Evolutionary conservation across 2,797 vertebrate genomes (phyloP).

Genomic region (Amblyraja radiata): DNA sequence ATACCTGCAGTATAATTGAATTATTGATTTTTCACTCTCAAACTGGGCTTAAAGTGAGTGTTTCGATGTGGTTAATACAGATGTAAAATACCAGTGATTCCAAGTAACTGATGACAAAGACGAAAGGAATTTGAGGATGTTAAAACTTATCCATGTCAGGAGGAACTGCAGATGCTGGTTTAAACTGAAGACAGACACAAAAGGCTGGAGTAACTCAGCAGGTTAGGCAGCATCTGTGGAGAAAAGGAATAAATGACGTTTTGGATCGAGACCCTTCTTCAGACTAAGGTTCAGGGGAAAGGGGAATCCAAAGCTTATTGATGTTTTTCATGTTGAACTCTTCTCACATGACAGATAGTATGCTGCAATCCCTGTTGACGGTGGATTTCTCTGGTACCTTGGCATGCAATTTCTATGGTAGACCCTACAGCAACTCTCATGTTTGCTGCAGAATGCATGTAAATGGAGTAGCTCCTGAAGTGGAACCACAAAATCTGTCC

Average conservation of each 20-base stretch:
- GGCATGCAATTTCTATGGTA: neutral
- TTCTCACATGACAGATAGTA: neutral
- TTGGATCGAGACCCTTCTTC: too few species aligned
- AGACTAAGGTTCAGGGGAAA: too few species aligned
- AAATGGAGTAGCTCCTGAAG: neutral
- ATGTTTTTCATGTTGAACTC: neutral
- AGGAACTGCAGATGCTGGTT: too few species aligned
- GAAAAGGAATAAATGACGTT: too few species aligned
- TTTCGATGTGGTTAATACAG: neutral
- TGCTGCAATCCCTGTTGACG: neutral
- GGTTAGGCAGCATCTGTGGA: too few species aligned
- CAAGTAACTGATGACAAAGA: neutral
- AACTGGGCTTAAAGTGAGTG: too few species aligned
- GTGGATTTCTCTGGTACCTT: neutral
- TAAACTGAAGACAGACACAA: too few species aligned
- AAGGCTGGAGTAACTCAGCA: too few species aligned
- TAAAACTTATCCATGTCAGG: neutral
- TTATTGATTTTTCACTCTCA: slow-evolving; percentile 1
- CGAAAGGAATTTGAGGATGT: neutral
- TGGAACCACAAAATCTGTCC: neutral
- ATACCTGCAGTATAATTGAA: neutral
- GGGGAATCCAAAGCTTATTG: too few species aligned
- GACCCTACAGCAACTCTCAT: neutral
- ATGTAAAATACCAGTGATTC: neutral
- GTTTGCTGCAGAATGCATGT: neutral